phyloP scores from a whole-genome alignment of 2,888 invertebrate genomes.

The Metallyticus violacea region DNA sequence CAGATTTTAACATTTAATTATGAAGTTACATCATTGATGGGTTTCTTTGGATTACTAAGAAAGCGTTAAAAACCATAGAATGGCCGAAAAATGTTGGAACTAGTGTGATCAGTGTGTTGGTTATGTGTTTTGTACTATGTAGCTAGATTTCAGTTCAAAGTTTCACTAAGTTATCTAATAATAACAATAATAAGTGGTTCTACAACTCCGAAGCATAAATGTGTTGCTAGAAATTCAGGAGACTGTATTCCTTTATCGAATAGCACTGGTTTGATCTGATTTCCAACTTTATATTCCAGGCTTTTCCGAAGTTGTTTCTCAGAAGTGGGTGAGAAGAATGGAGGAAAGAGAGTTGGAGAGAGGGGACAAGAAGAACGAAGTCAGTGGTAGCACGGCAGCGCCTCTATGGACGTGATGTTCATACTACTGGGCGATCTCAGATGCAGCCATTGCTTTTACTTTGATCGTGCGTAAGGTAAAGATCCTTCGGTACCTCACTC shows the following conservation, averaged over 20 bases:
- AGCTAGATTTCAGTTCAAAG: too few species aligned
- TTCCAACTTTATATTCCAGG: not conserved
- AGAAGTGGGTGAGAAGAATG: not conserved
- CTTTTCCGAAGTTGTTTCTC: not conserved
- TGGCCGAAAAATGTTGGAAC: too few species aligned
- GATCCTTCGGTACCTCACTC: not conserved
- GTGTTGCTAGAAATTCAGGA: not conserved
- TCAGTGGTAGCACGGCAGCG: not conserved
- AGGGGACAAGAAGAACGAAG: too few species aligned
- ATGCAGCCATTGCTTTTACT: constrained; percentile 5
- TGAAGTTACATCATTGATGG: too few species aligned
- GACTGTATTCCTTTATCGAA: not conserved
- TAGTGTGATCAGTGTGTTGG: too few species aligned
- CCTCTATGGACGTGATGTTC: constrained; percentile 2
- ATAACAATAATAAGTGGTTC: not conserved
- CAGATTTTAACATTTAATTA: too few species aligned
- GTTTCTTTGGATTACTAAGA: too few species aligned
- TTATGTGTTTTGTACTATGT: too few species aligned
- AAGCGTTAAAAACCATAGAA: too few species aligned
- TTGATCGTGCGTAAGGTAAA: constrained; percentile 10
- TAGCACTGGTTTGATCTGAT: not conserved
- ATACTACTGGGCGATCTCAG: constrained; percentile 11
- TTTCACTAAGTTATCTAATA: not conserved
- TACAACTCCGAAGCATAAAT: not conserved
- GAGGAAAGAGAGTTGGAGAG: too few species aligned